Evolutionary conservation across 2,113 vertebrate species (phyloP), one percentile per base, ranked within the genome.

Genomic region (Triplophysa siluroides): DNA sequence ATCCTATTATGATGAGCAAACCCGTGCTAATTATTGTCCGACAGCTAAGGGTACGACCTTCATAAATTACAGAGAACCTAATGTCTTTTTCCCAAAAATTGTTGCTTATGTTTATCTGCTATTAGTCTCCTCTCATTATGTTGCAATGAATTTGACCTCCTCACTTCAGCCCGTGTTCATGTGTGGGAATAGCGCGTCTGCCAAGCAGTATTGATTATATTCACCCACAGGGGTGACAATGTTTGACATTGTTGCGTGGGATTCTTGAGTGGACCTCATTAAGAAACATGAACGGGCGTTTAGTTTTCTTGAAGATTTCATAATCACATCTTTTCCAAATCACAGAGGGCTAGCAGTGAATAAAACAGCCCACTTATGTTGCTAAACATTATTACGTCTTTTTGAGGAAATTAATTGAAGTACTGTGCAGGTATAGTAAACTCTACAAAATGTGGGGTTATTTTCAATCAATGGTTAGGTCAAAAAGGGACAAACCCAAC

Each of bases 91-190:
- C 64, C 43, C 19, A 19, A 64, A 64, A 64, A 29, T 8, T 1
- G 18, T 9, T 10, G 18, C 24, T 76, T 65, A 64, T 52, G 62
- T 76, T 33, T 26, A 43, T 52, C 33, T 74, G 43, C 24, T 33
- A 13, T 52, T 33, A 38, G 74, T 64, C 24, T 4, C 45, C 45
- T 38, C 45, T 76, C 61, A 54, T 76, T 76, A 65, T 76, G 10
- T 38, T 65, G 7, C 74, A 76, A 76, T 76, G 3, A 52, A 9
- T 65, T 76, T 76, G 24, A 65, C 61, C 61, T 65, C 24, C 50
- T 26, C 24, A 76, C 74, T 76, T 26, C 8, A 76, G n/a, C 11
- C 43, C 8, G 14, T 63, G 45, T 47, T 52, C 61, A 65, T 33
- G 74, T 33, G 74, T 52, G 16, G 43, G 19, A 62, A 33, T 65